Evolutionary conservation across 2,113 vertebrate genomes (phyloP).

Genomic region (Triplophysa rosa): DNA sequence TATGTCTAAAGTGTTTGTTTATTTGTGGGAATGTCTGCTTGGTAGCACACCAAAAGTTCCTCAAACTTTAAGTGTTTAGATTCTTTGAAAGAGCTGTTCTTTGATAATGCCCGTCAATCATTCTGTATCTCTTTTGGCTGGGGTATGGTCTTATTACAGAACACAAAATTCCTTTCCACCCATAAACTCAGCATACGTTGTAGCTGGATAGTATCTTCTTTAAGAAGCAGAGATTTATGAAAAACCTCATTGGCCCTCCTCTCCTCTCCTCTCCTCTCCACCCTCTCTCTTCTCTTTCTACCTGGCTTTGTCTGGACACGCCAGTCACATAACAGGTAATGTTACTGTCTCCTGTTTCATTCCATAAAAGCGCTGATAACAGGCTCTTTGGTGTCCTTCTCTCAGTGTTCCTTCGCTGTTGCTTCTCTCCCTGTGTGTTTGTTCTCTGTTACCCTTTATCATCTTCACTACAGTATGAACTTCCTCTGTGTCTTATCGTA

Average conservation of each 20-base stretch:
- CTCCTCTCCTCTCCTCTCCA: conserved; percentile 39
- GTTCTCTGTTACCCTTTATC: conserved; percentile 15
- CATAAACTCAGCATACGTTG: neutral
- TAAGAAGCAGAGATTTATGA: neutral
- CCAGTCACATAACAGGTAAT: conserved; percentile 54
- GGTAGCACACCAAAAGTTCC: neutral
- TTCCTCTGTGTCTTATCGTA: conserved; percentile 35
- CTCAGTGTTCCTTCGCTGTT: conserved; percentile 13
- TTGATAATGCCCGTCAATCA: neutral
- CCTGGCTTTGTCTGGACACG: conserved; percentile 48
- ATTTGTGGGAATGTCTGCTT: neutral
- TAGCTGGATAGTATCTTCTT: neutral
- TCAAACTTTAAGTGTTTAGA: neutral
- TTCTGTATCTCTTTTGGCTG: neutral
- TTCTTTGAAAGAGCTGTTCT: neutral
- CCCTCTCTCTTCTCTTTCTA: conserved; percentile 30
- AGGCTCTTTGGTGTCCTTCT: conserved; percentile 17
- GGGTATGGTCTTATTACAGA: neutral
- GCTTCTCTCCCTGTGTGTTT: neutral
- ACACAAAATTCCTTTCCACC: neutral
- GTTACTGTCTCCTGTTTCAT: conserved; percentile 53
- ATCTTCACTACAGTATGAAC: conserved; percentile 1
- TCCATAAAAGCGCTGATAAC: conserved; percentile 9
- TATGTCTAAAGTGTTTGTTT: neutral
- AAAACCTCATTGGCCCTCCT: conserved; percentile 37